Base-by-base conservation (phyloP, 1,140 invertebrate species). In the Drosophila parabipectinata region DNA sequence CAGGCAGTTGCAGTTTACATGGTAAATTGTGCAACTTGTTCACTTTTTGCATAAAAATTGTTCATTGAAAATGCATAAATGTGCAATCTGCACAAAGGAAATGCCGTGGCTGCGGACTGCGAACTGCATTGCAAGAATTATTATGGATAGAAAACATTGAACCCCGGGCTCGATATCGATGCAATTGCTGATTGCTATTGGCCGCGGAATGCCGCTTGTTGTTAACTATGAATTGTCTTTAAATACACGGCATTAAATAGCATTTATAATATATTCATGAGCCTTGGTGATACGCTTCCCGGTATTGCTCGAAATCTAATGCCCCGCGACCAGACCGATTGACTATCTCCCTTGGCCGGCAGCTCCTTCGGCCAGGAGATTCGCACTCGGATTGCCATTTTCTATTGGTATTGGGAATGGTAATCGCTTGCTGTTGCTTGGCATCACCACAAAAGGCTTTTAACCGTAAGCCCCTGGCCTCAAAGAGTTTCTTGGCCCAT, bases 1-100 rank as follows among this genome's bases (percentile, higher is more conserved):
- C 12, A 44, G 41, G 41, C 57, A 62, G 64, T 74, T 64, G 63
- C 67, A 80, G 67, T 85, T 85, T 77, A 85, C 77, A 85, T 81
- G 83, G 83, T 88, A 88, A 88, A 88, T 88, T 88, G 83, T 88
- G 79, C 83, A 88, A 88, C 83, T 88, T 88, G 83, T 88, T 88
- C 84, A 88, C 83, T 83, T 88, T 88, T 88, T 88, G 83, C 83
- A 88, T 88, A 88, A 88, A 88, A 88, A 88, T 88, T 88, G 83
- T 88, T 88, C 83, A 88, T 88, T 88, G 84, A 88, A 88, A 88
- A 88, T 88, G 83, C 83, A 88, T 88, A 88, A 88, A 88, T 88
- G 82, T 85, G 83, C 83, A 88, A 81, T 83, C 78, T 74, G 82
- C 69, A 82, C 81, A 85, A 84, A 84, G 73, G 81, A 84, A 84